Evolutionary conservation across 2,113 vertebrate species (phyloP), one percentile per base, ranked within the genome.

Genomic region (Melanocharis versteri): DNA sequence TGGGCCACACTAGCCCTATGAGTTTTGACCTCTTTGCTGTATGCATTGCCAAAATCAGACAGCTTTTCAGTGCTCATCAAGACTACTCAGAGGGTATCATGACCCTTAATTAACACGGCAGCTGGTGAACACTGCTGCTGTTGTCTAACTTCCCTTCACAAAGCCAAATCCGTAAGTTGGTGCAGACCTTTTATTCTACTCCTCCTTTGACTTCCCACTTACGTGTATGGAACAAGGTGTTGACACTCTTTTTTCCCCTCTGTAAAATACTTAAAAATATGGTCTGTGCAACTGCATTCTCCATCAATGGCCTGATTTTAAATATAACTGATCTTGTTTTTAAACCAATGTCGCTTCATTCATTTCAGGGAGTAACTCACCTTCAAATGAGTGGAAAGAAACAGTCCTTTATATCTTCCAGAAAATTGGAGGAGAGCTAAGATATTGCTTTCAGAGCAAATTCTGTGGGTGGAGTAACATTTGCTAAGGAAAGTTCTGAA

Each of bases 51-150:
- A 80, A 85, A 88, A 66, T 54, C 58, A 77, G 58, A 40, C 11
- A 91, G 62, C 27, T 86, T 92, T 78, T 89, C 70, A 54, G 42
- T 58, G 50, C 17, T 90, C 39, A 88, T 87, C 42, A 70, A 53
- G 69, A 73, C 53, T 89, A 15, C 22, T 82, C 48, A 53, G 45
- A 72, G 71, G 40, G 56, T 80, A 80, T 77, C 50, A 56, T 48
- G 60, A 94, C 78, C 87, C 39, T 73, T 86, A 83, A 91, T 93
- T 94, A 95, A 69, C 35, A 83, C 4, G 50, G 71, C 71, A 93
- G 42, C 75, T 83, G 58, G 13, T 70, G 54, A 58, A 39, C 24
- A 61, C 47, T 28, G 39, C 27, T 35, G 40, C 28, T 83, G 17
- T 22, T 56, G 35, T 33, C 23, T 39, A 77, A 1, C 79, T 89